Base-by-base conservation (phyloP, 2,888 invertebrate genomes). In the Sturmia bella region DNA sequence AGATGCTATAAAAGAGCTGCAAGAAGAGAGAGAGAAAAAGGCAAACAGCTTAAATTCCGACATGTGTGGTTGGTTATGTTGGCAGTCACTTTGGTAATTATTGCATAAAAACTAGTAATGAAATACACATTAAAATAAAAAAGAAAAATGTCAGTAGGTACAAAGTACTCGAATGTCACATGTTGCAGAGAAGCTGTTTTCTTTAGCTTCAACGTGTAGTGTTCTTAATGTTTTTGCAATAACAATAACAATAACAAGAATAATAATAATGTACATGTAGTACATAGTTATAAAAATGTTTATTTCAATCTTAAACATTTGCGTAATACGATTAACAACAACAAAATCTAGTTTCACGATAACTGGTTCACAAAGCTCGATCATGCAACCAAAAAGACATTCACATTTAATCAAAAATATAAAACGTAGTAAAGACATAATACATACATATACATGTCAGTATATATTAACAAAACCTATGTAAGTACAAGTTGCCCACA, bases 291-390 rank as follows among this genome's bases (percentile, higher is more conserved):
- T 6, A 32, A 32, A 32, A 6, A 32, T 27, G 37, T 68, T 37
- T 6, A 69, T 63, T 70, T 24, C 27, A 64, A 50, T 64, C 56
- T 57, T 45, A 50, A 32, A 4, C 24, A 63, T 80, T 74, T 80
- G 69, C 80, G 63, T 80, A 75, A 75, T 74, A 75, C 4, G 41
- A 43, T 54, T 43, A 69, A 68, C 24, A 61, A 39, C 39, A 41
- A 50, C 13, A 54, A 17, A 75, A 75, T 80, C 80, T 70, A 75
- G 80, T 80, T 75, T 57, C 52, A 70, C 41, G 70, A 45, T 61
- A 80, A 80, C 80, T 80, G 80, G 80, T 80, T 80, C 68, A 56
- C 57, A 57, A 59, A 72, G 72, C 17, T 73, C 59, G 78, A 79
- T 79, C 66, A 73, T 72, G 77, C 77, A 78, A 78, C 57, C 39